Conservation (phyloP, 1,140 invertebrate species). For the Hirudo medicinalis region DNA sequence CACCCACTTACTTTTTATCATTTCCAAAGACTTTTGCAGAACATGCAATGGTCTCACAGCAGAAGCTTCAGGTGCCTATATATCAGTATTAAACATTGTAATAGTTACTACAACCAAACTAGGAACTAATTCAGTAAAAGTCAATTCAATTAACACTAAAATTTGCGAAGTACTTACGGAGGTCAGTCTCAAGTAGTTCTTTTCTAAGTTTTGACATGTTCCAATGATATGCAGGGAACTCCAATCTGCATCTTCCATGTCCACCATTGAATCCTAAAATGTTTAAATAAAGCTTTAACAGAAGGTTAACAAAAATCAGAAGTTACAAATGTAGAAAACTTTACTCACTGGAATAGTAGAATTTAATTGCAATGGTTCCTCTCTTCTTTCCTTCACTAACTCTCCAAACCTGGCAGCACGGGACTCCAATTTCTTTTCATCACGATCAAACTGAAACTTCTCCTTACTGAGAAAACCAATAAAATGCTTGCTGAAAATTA, state of each 20-base stretch:
- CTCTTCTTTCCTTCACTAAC: conserved; percentile 30
- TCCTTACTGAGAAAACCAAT: conserved; percentile 24
- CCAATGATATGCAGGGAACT: conserved; percentile 64
- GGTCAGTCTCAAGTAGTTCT: conserved; percentile 82
- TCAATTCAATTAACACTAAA: background rate
- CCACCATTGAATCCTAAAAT: background rate
- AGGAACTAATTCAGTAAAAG: background rate
- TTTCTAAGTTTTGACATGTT: conserved; percentile 79
- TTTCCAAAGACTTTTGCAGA: conserved; percentile 65
- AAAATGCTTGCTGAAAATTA: conserved; percentile 6
- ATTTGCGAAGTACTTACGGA: conserved; percentile 46
- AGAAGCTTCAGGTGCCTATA: conserved; percentile 72
- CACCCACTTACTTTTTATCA: conserved; percentile 80
- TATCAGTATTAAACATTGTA: conserved; percentile 5
- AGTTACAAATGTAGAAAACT: background rate
- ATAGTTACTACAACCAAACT: background rate
- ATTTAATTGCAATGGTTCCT: conserved; percentile 27
- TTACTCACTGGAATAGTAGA: conserved; percentile 28
- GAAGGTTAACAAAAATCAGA: background rate
- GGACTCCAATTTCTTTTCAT: conserved; percentile 35
- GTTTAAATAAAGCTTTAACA: conserved; percentile 5
- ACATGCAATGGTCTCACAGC: conserved; percentile 77
- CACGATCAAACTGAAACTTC: conserved; percentile 11
- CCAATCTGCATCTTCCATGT: conserved; percentile 28
- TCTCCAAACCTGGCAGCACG: conserved; percentile 66